Evolutionary conservation across 2,113 vertebrate genomes (phyloP).

Genomic region (Eonycteris spelaea): DNA sequence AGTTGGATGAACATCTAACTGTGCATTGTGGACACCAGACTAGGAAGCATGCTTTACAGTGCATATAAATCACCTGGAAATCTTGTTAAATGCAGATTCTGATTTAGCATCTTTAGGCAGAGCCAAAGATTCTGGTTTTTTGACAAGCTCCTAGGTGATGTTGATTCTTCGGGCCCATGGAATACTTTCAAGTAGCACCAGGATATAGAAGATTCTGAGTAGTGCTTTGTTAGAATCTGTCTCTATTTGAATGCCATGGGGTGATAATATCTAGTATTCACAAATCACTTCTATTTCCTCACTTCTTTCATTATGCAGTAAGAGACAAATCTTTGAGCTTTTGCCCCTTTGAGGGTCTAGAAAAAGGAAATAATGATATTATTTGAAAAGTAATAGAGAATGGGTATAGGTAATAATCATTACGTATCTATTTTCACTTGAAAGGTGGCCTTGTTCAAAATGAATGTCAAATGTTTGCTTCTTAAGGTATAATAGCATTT

Average conservation of each 20-base stretch:
- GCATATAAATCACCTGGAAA: not conserved
- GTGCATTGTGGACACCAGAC: not conserved
- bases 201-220: not conserved
- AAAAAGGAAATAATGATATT: not conserved
- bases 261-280: not conserved
- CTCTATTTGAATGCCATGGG: not conserved
- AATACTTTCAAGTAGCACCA: not conserved
- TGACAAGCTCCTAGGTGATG: not conserved
- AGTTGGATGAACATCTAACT: not conserved
- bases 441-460: slow-evolving; percentile 12
- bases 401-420: not conserved
- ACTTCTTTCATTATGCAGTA: not conserved
- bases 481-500: not conserved
- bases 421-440: not conserved
- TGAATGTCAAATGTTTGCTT: not conserved
- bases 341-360: not conserved
- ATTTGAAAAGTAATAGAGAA: not conserved
- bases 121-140: not conserved
- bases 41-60: not conserved
- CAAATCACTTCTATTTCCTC: not conserved
- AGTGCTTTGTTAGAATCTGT: not conserved
- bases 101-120: not conserved
- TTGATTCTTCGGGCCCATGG: not conserved
- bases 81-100: not conserved
- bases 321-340: not conserved